Conservation (phyloP, 2,113 vertebrate species). For the Romanogobio albipinnatus region DNA sequence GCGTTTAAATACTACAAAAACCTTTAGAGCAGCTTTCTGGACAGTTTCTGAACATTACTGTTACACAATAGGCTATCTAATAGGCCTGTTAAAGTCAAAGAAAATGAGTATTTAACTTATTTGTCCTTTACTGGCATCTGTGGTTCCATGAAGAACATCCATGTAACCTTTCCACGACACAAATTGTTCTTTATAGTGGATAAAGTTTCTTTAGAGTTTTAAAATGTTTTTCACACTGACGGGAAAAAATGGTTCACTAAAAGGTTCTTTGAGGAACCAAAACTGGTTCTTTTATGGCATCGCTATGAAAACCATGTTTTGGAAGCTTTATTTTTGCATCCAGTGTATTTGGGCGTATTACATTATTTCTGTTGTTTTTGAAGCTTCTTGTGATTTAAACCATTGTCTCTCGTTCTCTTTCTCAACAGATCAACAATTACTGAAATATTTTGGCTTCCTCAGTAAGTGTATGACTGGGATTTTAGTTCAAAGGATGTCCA, state of each 20-base stretch:
- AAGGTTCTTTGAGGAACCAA: too few species aligned
- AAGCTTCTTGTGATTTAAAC: neutral
- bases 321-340: too few species aligned
- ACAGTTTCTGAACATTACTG: neutral
- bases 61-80: neutral
- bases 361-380: neutral
- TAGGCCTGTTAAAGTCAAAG: neutral
- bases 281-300: too few species aligned
- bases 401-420: neutral
- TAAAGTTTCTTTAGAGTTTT: too few species aligned
- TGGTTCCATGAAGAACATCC: too few species aligned
- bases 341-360: neutral
- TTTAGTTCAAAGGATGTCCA: slow-evolving; percentile 55
- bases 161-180: too few species aligned
- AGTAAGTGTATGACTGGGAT: slow-evolving; percentile 51
- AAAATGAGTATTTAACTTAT: neutral
- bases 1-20: neutral
- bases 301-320: too few species aligned
- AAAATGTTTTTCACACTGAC: too few species aligned
- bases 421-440: slow-evolving; percentile 49
- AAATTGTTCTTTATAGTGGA: too few species aligned
- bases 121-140: neutral
- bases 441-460: slow-evolving; percentile 41
- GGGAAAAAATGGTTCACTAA: too few species aligned
- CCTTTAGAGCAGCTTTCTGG: neutral